A percentile compares a stretch with the other conserved stretches of the same genome.
Evolutionary conservation across 2,113 vertebrate species (phyloP).

Genomic region (Columba janthina): DNA sequence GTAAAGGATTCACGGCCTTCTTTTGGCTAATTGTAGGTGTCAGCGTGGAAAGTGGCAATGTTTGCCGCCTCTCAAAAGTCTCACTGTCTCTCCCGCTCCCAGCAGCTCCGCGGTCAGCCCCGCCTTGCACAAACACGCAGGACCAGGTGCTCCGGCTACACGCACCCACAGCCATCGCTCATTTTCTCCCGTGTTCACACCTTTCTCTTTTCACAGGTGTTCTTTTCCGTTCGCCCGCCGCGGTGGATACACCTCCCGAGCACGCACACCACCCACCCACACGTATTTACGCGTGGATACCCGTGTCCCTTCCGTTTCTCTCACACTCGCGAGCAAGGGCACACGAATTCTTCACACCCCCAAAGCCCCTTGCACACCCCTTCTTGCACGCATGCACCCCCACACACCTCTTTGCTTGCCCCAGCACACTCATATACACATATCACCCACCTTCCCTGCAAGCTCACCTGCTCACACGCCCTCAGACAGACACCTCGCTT

Average conservation of each 20-base stretch:
- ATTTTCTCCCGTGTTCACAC: background rate
- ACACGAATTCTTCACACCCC: background rate
- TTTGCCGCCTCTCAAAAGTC: conserved; percentile 51
- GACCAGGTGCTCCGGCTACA: background rate
- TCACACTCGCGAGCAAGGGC: background rate
- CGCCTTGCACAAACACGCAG: accelerated
- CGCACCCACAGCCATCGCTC: accelerated
- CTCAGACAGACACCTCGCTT: background rate
- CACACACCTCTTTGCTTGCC: background rate
- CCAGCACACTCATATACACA: accelerated
- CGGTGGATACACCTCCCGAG: background rate
- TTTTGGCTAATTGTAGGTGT: conserved; percentile 64
- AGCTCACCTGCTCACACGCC: background rate
- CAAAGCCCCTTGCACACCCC: background rate
- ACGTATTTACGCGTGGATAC: accelerated
- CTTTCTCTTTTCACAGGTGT: background rate
- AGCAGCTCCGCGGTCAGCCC: background rate
- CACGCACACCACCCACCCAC: accelerated
- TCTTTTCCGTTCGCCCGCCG: background rate
- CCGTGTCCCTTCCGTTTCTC: background rate
- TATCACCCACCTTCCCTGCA: background rate
- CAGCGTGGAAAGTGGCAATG: conserved; percentile 67
- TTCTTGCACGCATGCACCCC: background rate
- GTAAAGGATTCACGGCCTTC: conserved; percentile 61
- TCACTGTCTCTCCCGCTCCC: background rate